Conservation (phyloP, 2,113 vertebrate genomes). For the Thermophis baileyi region DNA sequence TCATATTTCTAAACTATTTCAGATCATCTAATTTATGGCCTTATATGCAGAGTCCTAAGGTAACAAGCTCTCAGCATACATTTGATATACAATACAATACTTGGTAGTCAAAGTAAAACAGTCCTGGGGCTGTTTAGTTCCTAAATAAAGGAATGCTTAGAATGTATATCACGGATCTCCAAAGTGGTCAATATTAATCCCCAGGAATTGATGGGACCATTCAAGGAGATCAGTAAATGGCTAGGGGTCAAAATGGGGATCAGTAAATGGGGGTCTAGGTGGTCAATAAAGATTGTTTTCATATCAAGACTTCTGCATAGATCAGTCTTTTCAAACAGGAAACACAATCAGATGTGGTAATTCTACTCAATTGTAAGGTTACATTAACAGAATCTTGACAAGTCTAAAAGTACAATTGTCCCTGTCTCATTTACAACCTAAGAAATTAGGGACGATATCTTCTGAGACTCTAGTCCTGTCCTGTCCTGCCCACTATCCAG, state of each 20-base stretch:
- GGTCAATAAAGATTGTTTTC: background rate
- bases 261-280: background rate
- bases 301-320: background rate
- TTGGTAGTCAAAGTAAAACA: background rate
- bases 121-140: background rate
- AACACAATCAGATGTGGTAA: background rate
- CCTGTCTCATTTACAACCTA: background rate
- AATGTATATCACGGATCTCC: background rate
- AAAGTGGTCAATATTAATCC: background rate
- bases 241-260: background rate
- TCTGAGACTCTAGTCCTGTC: too few relatives aligned
- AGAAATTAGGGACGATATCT: background rate
- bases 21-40: background rate
- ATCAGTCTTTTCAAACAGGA: background rate
- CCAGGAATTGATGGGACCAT: background rate
- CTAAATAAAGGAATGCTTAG: background rate
- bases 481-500: background rate
- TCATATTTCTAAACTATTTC: slow-evolving; percentile 7
- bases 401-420: background rate
- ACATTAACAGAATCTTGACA: background rate
- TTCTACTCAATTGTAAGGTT: background rate
- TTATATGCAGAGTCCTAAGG: background rate
- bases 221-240: background rate
- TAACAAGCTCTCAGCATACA: background rate
- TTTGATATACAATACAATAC: background rate